Evolutionary conservation across 2,797 vertebrate species (phyloP).

Genomic region (Phoxinus dragarum): DNA sequence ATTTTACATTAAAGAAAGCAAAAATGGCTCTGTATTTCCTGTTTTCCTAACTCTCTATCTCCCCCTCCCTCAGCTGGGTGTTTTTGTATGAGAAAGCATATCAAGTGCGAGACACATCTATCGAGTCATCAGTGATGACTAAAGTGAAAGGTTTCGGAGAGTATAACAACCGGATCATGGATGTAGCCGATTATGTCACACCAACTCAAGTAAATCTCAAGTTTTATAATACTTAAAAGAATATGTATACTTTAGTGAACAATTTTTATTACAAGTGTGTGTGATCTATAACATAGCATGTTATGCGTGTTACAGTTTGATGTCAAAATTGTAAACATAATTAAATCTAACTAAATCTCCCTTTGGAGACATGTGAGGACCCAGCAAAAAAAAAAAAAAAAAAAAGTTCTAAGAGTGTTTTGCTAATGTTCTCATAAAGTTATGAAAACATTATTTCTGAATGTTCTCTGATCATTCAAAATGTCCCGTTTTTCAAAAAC

Average conservation of each 20-base stretch:
- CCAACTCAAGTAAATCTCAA: constrained; percentile 83
- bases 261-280: background rate
- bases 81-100: constrained; percentile 94
- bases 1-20: background rate
- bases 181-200: constrained; percentile 91
- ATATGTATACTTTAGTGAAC: background rate
- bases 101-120: constrained; percentile 88
- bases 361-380: background rate
- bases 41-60: background rate
- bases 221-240: background rate
- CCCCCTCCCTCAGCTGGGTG: constrained; percentile 82
- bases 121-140: constrained; percentile 94
- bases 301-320: background rate
- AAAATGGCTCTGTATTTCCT: background rate
- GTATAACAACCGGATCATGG: constrained; percentile 88
- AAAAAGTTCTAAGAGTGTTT: background rate
- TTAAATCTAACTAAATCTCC: background rate
- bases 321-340: background rate
- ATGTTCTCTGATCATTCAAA: background rate
- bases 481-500: background rate
- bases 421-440: background rate
- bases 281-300: background rate
- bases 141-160: constrained; percentile 93
- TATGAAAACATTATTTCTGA: background rate
- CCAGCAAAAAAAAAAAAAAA: background rate